A percentile compares a stretch with the other conserved stretches of the same genome.
Evolutionary conservation across 2,888 invertebrate species (phyloP).

Genomic region (Athetis lepigone): DNA sequence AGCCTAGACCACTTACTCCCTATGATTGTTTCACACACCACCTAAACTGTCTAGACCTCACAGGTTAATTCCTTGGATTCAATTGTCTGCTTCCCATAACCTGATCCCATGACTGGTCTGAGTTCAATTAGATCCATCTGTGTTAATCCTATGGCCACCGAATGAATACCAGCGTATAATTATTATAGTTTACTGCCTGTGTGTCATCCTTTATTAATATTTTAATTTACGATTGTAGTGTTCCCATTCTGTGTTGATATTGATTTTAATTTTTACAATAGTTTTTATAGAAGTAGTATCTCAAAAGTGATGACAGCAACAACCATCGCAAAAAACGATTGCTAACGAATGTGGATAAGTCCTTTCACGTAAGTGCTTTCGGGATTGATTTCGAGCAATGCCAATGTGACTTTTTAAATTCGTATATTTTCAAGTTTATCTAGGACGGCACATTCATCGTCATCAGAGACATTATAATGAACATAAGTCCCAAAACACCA

Average conservation of each 20-base stretch:
- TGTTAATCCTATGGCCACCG: conserved; percentile 30
- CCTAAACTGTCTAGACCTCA: conserved; percentile 30
- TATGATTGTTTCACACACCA: conserved; percentile 4
- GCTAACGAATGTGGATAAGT: too few species aligned
- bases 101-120: conserved; percentile 17
- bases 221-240: not conserved
- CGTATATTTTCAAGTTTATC: too few species aligned
- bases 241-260: not conserved
- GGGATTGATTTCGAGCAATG: too few species aligned
- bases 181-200: not conserved
- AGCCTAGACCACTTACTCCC: not conserved
- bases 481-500: too few species aligned
- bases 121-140: conserved; percentile 53
- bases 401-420: too few species aligned
- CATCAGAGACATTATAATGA: too few species aligned
- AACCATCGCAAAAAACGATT: too few species aligned
- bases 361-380: too few species aligned
- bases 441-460: too few species aligned
- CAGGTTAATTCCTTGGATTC: conserved; percentile 36
- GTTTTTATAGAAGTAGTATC: too few species aligned
- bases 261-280: too few species aligned
- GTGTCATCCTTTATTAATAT: conserved; percentile 22
- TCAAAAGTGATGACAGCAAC: too few species aligned
- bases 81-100: conserved; percentile 42
- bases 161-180: conserved; percentile 25